phyloP scores from a whole-genome alignment of 2,797 vertebrate genomes.

The Notolepis coatsorum region DNA sequence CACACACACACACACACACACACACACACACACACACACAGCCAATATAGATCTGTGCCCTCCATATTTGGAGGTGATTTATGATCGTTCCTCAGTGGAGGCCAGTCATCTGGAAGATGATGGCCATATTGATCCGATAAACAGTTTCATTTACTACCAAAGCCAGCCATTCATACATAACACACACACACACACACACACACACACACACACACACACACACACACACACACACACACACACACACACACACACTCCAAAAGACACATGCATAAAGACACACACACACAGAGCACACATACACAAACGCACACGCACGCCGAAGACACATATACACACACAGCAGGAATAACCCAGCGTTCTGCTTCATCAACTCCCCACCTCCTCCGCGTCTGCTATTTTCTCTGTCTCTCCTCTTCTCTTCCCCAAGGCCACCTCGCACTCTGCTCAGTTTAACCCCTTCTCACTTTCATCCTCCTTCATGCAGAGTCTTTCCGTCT shows the following conservation, averaged over 20 bases:
- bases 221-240: constrained; percentile 2
- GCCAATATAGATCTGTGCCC: constrained; percentile 65
- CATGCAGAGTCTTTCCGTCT: no score
- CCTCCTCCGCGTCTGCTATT: constrained; percentile 76
- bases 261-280: constrained; percentile 23
- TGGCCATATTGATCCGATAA: constrained; percentile 89
- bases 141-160: constrained; percentile 87
- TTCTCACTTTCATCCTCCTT: no score
- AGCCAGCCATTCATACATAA: constrained; percentile 73
- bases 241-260: constrained; percentile 17
- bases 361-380: constrained; percentile 80
- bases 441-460: constrained; percentile 67
- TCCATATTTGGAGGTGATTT: constrained; percentile 83
- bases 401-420: constrained; percentile 68
- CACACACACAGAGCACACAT: constrained; percentile 49
- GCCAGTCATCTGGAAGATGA: constrained; percentile 90
- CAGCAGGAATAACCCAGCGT: constrained; percentile 81
- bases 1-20: background rate
- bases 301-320: constrained; percentile 28
- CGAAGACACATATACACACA: constrained; percentile 48
- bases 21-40: constrained; percentile 19
- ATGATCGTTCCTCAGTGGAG: constrained; percentile 85
- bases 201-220: background rate
- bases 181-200: constrained; percentile 18
- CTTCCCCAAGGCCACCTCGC: constrained; percentile 72